Conservation (phyloP, 2,888 invertebrate genomes). For the Rutpela maculata region DNA sequence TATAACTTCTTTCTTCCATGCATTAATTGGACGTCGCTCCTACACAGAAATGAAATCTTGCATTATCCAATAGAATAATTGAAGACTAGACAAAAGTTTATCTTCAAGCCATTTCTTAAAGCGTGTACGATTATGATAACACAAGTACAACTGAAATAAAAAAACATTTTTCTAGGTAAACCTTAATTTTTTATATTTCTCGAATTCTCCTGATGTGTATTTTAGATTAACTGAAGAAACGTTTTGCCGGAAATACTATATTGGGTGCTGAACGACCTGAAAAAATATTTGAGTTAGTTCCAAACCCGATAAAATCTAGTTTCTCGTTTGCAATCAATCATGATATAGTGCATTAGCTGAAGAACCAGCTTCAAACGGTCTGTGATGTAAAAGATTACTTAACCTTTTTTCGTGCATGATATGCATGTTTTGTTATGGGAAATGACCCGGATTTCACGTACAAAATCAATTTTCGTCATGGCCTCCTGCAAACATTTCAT, state of each 20-base stretch:
- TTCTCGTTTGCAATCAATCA: not conserved
- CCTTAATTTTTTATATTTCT: too few relatives aligned
- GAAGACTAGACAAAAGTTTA: too few relatives aligned
- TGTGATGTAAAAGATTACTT: not conserved
- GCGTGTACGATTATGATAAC: too few relatives aligned
- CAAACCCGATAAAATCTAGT: not conserved
- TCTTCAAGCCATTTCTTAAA: too few relatives aligned
- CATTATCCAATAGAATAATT: too few relatives aligned
- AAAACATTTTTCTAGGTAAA: too few relatives aligned
- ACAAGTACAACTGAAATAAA: too few relatives aligned
- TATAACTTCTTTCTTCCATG: too few relatives aligned
- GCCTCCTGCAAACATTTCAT: not conserved
- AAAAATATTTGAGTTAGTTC: not conserved
- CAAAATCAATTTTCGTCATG: constrained; percentile 1
- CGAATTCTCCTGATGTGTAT: too few relatives aligned
- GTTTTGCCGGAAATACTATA: not conserved
- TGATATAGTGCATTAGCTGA: not conserved
- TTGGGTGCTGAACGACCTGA: not conserved
- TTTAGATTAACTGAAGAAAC: not conserved
- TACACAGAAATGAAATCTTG: too few relatives aligned
- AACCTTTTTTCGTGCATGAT: not conserved
- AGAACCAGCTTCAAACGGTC: not conserved
- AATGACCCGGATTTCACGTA: constrained; percentile 3
- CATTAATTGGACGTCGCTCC: too few relatives aligned
- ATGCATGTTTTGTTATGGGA: not conserved